phyloP scores from a whole-genome alignment of 1,140 invertebrate genomes.

The Drosophila kohkoa region DNA sequence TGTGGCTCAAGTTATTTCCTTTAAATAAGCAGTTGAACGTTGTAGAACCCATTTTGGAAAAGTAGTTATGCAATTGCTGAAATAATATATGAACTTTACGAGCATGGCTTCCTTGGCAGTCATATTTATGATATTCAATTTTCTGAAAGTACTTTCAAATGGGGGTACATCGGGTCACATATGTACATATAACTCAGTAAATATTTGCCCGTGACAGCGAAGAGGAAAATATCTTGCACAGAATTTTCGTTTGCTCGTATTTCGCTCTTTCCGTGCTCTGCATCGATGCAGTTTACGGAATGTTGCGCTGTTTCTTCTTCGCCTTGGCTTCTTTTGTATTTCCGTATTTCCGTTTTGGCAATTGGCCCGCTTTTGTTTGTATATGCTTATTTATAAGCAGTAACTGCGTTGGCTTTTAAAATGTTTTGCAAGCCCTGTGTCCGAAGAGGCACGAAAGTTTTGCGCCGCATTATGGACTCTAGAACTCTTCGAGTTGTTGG shows the following conservation, averaged over 20 bases:
- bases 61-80: not conserved
- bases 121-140: constrained; percentile 2
- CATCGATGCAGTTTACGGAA: constrained; percentile 20
- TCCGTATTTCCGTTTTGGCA: constrained; percentile 45
- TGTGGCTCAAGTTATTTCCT: too few species aligned
- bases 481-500: constrained; percentile 56
- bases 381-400: constrained; percentile 38
- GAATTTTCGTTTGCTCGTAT: not conserved
- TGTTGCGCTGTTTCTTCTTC: constrained; percentile 16
- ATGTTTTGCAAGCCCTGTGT: constrained; percentile 6
- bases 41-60: not conserved
- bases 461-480: constrained; percentile 20
- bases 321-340: constrained; percentile 29
- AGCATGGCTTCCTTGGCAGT: not conserved
- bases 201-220: constrained; percentile 24
- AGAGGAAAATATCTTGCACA: constrained; percentile 6
- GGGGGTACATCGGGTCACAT: constrained; percentile 6
- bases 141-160: not conserved
- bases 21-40: too few species aligned
- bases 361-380: constrained; percentile 40
- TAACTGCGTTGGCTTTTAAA: constrained; percentile 14
- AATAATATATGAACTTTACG: constrained; percentile 14
- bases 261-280: not conserved
- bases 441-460: constrained; percentile 13
- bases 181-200: constrained; percentile 10